phyloP scores from a whole-genome alignment of 2,888 invertebrate genomes.

The Bellardia bayeri region DNA sequence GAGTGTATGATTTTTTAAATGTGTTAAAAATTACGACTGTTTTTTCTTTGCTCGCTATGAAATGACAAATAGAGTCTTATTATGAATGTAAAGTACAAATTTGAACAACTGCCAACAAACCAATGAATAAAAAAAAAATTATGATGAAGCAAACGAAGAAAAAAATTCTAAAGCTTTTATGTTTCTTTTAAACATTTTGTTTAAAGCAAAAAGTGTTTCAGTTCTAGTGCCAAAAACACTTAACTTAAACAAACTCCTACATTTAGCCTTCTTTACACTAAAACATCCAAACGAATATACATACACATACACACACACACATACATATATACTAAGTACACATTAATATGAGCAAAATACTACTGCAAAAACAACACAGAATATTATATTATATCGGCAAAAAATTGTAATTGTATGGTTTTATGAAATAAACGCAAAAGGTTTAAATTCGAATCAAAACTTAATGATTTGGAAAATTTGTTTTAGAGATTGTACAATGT shows the following conservation, averaged over 20 bases:
- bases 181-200: constrained; percentile 58
- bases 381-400: not conserved
- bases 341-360: no score
- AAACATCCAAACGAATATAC: constrained; percentile 11
- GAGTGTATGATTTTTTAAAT: constrained; percentile 20
- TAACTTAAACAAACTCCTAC: constrained; percentile 73
- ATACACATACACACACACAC: constrained; percentile 9
- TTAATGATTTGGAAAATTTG: constrained; percentile 79
- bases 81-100: constrained; percentile 73
- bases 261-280: constrained; percentile 63
- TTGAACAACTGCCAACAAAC: constrained; percentile 70
- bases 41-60: constrained; percentile 50
- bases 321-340: not conserved
- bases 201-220: constrained; percentile 70
- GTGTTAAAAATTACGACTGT: constrained; percentile 52
- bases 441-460: constrained; percentile 78
- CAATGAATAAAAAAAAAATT: constrained; percentile 37
- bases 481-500: constrained; percentile 56
- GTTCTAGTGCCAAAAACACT: constrained; percentile 71
- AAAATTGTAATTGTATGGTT: constrained; percentile 53
- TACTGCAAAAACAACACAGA: no score
- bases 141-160: not conserved
- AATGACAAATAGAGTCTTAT: constrained; percentile 72
- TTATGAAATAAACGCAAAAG: constrained; percentile 66
- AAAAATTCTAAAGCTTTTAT: constrained; percentile 55